Evolutionary conservation across 2,888 invertebrate genomes (phyloP), one percentile per base, ranked within the genome.

Genomic region (Lepidocyrtoides sp.): DNA sequence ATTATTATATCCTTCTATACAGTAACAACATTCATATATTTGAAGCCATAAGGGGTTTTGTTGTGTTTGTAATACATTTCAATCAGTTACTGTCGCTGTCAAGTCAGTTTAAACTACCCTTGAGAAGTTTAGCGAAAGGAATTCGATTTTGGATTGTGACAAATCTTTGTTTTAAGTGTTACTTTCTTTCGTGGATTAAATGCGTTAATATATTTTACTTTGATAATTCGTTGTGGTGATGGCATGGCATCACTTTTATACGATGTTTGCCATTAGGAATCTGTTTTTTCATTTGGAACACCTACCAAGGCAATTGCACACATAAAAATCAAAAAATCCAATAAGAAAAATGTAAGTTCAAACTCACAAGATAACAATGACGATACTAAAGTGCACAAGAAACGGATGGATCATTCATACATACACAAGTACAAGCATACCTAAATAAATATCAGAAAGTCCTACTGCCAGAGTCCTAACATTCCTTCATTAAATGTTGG

Each of bases 111-210:
- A 72, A 72, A 72, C 41, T 72, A 44, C 69, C n/a, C 69, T 72
- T 72, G 69, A 72, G 69, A 12, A 72, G 66, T 66, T 66, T 66
- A 32, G 29, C n/a, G n/a, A 5, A 63, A 17, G 23, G 17, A 57
- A 17, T 20, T 8, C 2, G 20, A 26, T 63, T 66, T 66, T 66
- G 75, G 44, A 48, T 75, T 48, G 44, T 75, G 48, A 75, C 48
- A 75, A 48, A 75, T 75, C 10, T 36, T 66, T 41, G 72, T 75
- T 75, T 48, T n/a, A 75, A 75, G 75, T 75, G 75, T 48, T n/a
- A 26, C 75, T 75, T 75, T 75, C 75, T 48, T 75, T 48, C 0
- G 66, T 36, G 36, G 20, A 41, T 41, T 20, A 72, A 66, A 66
- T 32, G 32, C 7, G 23, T 69, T 32, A 0, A 32, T 17, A 26